Evolutionary conservation across 2,113 vertebrate species (phyloP).

Genomic region (Camelus bactrianus): DNA sequence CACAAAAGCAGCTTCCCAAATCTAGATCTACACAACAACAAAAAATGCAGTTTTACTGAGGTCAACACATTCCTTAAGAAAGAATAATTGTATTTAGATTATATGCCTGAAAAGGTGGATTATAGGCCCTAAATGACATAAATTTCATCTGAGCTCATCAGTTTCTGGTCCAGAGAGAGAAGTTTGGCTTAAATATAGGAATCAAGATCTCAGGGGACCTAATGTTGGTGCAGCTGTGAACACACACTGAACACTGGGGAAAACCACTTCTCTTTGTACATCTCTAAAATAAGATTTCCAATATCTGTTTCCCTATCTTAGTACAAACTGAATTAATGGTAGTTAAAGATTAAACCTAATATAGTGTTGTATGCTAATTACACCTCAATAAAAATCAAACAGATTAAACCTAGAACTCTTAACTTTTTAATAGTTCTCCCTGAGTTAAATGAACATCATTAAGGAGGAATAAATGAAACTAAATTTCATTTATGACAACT

Average conservation of each 20-base stretch:
- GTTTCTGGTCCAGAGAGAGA: not conserved
- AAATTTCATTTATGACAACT: not conserved
- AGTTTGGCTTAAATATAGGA: slow-evolving; percentile 19
- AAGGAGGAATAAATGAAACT: slow-evolving; percentile 2
- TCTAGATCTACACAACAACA: slow-evolving; percentile 29
- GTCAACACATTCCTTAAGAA: slow-evolving; percentile 7
- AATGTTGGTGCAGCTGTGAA: not conserved
- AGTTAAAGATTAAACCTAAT: slow-evolving; percentile 9
- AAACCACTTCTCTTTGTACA: not conserved
- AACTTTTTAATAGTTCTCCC: not conserved
- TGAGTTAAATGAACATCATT: slow-evolving; percentile 5
- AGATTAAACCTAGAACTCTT: not conserved
- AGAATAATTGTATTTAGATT: slow-evolving; percentile 27
- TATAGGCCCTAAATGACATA: not conserved
- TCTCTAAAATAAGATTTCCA: slow-evolving; percentile 28
- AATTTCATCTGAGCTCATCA: slow-evolving; percentile 30
- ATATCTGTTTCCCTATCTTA: slow-evolving; percentile 11
- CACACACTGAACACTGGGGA: not conserved
- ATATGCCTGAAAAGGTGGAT: slow-evolving; percentile 17
- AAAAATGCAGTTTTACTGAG: not conserved
- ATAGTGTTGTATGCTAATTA: not conserved
- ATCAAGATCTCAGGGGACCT: not conserved
- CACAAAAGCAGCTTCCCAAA: slow-evolving; percentile 36
- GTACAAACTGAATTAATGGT: not conserved
- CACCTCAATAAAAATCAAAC: not conserved